Percentiles rank a stretch among this genome's conserved stretches.
phyloP scores from a whole-genome alignment of 2,888 invertebrate genomes.

The Drosophila nigritarsus region DNA sequence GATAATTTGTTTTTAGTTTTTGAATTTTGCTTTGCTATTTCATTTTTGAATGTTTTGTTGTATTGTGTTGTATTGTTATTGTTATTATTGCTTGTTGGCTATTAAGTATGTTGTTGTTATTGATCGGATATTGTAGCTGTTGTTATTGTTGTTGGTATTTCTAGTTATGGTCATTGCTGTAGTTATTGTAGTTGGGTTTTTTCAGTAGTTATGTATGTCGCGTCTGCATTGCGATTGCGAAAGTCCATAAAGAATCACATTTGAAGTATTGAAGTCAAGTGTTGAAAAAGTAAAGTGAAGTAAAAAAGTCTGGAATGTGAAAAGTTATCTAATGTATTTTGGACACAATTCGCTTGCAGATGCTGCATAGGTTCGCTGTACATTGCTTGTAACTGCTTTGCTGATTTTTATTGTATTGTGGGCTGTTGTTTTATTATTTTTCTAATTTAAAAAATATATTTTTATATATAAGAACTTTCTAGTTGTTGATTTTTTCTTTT shows the following conservation, averaged over 20 bases:
- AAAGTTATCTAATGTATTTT: slow-evolving; percentile 30
- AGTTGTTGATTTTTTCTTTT: not conserved
- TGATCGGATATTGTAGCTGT: slow-evolving; percentile 77
- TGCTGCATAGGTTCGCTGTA: slow-evolving; percentile 43
- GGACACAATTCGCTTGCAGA: slow-evolving; percentile 31
- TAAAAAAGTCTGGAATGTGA: slow-evolving; percentile 39
- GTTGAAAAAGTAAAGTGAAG: slow-evolving; percentile 23
- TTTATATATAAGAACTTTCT: slow-evolving; percentile 10
- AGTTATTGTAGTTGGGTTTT: slow-evolving; percentile 50
- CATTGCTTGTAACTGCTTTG: slow-evolving; percentile 37
- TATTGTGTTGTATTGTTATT: slow-evolving; percentile 51
- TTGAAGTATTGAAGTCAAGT: slow-evolving; percentile 31
- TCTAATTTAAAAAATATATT: slow-evolving; percentile 28
- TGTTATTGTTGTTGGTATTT: slow-evolving; percentile 61
- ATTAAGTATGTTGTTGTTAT: slow-evolving; percentile 65
- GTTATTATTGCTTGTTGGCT: slow-evolving; percentile 71
- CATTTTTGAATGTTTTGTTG: slow-evolving; percentile 35
- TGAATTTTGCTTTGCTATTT: slow-evolving; percentile 70
- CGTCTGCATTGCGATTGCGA: slow-evolving; percentile 46
- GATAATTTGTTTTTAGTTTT: slow-evolving; percentile 50
- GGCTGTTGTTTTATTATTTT: slow-evolving; percentile 21
- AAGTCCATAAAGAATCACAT: slow-evolving; percentile 40
- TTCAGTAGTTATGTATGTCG: slow-evolving; percentile 51
- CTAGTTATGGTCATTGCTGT: slow-evolving; percentile 59
- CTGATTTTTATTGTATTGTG: slow-evolving; percentile 26